These are phyloP conservation scores for Temnopleurus reevesii DNA, from an alignment of 53 echinoderm and acorn worm species.

Conservation along the genomic window DNA sequence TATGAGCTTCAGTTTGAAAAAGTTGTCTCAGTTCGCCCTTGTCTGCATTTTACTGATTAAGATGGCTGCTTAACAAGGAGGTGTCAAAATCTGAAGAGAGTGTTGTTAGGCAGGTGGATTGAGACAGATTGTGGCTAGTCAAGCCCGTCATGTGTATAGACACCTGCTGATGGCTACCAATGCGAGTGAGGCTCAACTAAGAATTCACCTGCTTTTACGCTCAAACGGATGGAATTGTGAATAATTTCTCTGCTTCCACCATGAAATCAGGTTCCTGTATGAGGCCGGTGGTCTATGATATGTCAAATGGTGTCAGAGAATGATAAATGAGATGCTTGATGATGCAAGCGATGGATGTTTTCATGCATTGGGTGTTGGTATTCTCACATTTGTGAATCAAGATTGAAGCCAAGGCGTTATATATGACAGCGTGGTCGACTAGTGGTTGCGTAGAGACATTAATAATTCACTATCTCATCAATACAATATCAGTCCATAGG, in stretches of 20 bases:
- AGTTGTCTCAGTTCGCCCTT: neutral
- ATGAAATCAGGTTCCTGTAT: constrained; percentile 23
- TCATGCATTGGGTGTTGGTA: neutral
- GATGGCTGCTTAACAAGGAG: neutral
- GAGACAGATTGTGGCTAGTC: neutral
- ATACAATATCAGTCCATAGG: neutral
- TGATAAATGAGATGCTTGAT: too few relatives aligned
- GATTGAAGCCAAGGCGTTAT: neutral
- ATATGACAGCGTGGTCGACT: neutral
- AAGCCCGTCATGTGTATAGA: neutral
- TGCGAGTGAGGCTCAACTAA: neutral
- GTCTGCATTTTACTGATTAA: constrained; percentile 15
- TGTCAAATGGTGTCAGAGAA: too few relatives aligned
- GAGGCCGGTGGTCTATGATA: too few relatives aligned
- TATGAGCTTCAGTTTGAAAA: neutral
- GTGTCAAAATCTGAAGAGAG: neutral
- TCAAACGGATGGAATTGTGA: neutral
- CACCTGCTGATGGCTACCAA: neutral
- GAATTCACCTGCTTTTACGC: neutral
- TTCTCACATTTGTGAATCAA: neutral
- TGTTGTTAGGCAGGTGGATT: constrained; percentile 31
- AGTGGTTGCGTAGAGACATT: neutral
- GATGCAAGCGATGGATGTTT: too few relatives aligned
- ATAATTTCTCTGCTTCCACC: constrained; percentile 21
- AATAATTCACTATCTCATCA: neutral